Evolutionary conservation across 2,113 vertebrate species (phyloP).

Genomic region (Hippocampus guttulatus): DNA sequence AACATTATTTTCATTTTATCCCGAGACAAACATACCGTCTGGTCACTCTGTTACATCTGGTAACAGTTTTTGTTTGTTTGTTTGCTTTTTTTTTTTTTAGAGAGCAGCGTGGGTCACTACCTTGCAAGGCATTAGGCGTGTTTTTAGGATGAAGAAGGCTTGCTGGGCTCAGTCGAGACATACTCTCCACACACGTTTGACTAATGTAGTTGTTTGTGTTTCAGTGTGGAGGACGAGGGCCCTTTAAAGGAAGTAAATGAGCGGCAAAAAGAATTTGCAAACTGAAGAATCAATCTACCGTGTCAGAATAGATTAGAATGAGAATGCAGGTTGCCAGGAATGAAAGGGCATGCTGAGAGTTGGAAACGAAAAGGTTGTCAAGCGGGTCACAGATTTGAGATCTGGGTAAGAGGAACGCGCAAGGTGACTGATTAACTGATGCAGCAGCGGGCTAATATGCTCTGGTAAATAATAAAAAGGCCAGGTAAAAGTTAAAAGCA

Average conservation of each 20-base stretch:
- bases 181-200: not conserved
- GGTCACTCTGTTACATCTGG: too few species aligned
- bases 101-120: not conserved
- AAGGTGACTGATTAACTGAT: not conserved
- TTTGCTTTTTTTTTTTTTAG: not conserved
- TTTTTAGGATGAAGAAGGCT: not conserved
- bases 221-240: not conserved
- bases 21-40: too few species aligned
- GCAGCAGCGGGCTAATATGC: not conserved
- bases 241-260: conserved; percentile 4
- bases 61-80: not conserved
- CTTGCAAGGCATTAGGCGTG: not conserved
- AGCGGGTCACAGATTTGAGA: not conserved
- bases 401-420: not conserved
- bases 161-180: not conserved
- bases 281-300: not conserved
- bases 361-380: not conserved
- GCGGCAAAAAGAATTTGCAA: not conserved
- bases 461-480: not conserved
- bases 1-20: not conserved
- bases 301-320: not conserved
- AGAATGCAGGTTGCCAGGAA: conserved; percentile 1
- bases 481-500: not conserved
- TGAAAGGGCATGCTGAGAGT: not conserved
- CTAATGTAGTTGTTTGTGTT: not conserved